Percentiles rank a stretch among this genome's conserved stretches.
Evolutionary conservation across 2,797 vertebrate species (phyloP).

Genomic region (Myotis pilosus): DNA sequence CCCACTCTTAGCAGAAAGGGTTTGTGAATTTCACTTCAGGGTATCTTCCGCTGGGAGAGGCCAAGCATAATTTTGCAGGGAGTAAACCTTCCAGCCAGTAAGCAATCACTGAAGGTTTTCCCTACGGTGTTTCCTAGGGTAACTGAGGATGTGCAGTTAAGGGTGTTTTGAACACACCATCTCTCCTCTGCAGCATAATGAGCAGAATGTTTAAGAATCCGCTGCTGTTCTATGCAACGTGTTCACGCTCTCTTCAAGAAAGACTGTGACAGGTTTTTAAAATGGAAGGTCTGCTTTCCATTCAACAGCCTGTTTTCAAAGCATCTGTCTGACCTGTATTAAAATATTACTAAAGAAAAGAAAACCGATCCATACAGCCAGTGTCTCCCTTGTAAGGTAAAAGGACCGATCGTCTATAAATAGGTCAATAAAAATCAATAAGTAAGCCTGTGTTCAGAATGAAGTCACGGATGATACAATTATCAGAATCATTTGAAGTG

Average conservation of each 20-base stretch:
- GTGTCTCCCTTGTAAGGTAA: constrained; percentile 14
- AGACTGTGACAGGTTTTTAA: constrained; percentile 7
- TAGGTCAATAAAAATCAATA: not conserved
- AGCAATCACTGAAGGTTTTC: constrained; percentile 73
- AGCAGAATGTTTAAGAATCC: not conserved
- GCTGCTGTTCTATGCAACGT: not conserved
- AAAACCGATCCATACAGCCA: not conserved
- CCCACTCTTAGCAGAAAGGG: not conserved
- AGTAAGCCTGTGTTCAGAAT: not conserved
- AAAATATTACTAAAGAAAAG: constrained; percentile 8
- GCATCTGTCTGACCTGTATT: not conserved
- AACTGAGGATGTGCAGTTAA: constrained; percentile 59
- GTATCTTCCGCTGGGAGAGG: constrained; percentile 28
- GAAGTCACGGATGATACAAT: not conserved
- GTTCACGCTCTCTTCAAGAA: not conserved
- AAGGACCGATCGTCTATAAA: not conserved
- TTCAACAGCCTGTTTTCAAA: not conserved
- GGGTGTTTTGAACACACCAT: constrained; percentile 37
- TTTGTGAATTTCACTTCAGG: not conserved
- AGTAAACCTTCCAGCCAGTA: constrained; percentile 62
- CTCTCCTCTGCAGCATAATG: not conserved
- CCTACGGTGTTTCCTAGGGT: constrained; percentile 72
- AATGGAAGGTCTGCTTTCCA: not conserved
- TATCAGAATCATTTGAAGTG: not conserved
- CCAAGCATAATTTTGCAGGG: not conserved